These are phyloP conservation scores for Teinopalpus imperialis DNA, from an alignment of 2,888 invertebrate genomes.

Conservation along the genomic window DNA sequence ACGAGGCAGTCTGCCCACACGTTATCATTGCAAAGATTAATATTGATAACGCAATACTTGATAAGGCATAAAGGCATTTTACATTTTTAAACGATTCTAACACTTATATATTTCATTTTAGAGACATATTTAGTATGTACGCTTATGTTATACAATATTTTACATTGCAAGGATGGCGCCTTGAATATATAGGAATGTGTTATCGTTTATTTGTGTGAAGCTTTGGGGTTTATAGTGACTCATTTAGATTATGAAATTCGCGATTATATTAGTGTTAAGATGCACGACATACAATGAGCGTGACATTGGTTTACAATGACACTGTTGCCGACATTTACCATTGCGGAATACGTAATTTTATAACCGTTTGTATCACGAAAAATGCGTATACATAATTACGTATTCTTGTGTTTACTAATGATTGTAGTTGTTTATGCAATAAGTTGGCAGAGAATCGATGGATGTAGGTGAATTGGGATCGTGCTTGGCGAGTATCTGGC, in stretches of 20 bases:
- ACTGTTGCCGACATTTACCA: conserved; percentile 6
- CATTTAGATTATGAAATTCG: conserved; percentile 19
- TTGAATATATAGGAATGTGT: conserved; percentile 9
- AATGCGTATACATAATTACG: too few relatives aligned
- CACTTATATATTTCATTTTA: background rate
- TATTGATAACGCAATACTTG: conserved; percentile 19
- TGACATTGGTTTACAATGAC: conserved; percentile 20
- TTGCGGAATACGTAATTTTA: conserved; percentile 17
- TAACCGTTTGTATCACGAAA: conserved; percentile 1
- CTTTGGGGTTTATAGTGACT: conserved; percentile 9
- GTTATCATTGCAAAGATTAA: conserved; percentile 21
- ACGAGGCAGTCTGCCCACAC: conserved; percentile 8
- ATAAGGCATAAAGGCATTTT: conserved; percentile 1
- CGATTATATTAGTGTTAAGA: conserved; percentile 20
- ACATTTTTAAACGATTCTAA: background rate
- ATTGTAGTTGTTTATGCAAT: too few relatives aligned
- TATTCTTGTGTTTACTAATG: too few relatives aligned
- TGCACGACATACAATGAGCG: conserved; percentile 14
- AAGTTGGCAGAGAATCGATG: too few relatives aligned
- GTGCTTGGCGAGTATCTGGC: too few relatives aligned
- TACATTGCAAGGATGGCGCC: conserved; percentile 13
- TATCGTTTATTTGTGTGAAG: conserved; percentile 17
- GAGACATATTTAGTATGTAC: background rate
- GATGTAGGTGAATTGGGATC: too few relatives aligned
- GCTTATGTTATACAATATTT: background rate